Evolutionary conservation across 2,113 vertebrate species (phyloP).

Genomic region (Erinaceus europaeus): DNA sequence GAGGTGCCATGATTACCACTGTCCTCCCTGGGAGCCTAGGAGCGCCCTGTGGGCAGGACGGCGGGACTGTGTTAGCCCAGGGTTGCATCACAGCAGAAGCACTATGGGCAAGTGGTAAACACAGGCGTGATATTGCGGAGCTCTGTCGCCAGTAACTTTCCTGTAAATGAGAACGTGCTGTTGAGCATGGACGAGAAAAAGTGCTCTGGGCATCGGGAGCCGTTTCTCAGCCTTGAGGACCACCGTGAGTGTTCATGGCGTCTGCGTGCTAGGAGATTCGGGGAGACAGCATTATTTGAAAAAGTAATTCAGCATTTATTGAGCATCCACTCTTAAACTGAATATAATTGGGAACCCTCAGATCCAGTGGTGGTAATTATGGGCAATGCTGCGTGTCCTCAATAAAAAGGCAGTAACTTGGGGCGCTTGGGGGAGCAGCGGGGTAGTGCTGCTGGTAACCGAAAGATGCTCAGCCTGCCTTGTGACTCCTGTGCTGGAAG

Average conservation of each 20-base stretch:
- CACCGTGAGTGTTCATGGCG: background rate
- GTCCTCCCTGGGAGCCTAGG: background rate
- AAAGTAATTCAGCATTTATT: constrained; percentile 22
- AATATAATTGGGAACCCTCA: background rate
- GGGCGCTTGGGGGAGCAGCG: background rate
- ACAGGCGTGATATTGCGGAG: background rate
- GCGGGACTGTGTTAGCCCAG: too few species aligned
- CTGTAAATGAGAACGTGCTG: background rate
- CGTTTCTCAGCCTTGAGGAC: background rate
- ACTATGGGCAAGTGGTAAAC: background rate
- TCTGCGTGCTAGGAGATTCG: background rate
- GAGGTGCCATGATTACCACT: background rate
- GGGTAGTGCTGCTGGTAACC: background rate
- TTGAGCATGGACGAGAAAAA: background rate
- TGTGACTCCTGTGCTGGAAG: background rate
- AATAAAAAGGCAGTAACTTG: constrained; percentile 16
- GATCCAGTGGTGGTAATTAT: background rate
- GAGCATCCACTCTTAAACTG: background rate
- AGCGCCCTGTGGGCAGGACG: too few species aligned
- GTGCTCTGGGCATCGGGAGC: background rate
- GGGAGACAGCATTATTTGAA: background rate
- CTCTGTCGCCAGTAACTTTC: too few species aligned
- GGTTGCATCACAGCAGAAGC: too few species aligned
- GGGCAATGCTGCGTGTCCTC: background rate
- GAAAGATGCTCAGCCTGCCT: background rate